Percentiles rank a stretch among this genome's conserved stretches.
Evolutionary conservation across 2,797 vertebrate genomes (phyloP).

Genomic region (Manis javanica): DNA sequence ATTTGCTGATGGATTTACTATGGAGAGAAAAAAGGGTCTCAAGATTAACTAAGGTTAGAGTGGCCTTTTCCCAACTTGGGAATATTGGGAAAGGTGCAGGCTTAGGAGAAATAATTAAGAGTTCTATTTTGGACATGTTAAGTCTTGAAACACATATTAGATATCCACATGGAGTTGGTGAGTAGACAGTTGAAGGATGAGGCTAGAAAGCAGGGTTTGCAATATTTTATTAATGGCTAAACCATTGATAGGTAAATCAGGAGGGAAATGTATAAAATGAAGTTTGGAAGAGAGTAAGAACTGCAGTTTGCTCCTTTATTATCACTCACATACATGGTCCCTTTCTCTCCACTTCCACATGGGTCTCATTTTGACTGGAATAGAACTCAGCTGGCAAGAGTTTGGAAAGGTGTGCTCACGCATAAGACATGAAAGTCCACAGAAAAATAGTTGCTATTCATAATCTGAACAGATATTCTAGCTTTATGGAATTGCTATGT

Average conservation of each 20-base stretch:
- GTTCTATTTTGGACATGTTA: background rate
- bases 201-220: background rate
- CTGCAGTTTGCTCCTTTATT: constrained; percentile 36
- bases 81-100: background rate
- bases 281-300: constrained; percentile 28
- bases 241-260: background rate
- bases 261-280: constrained; percentile 11
- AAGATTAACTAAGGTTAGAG: background rate
- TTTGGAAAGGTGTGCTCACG: background rate
- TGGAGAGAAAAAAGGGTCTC: background rate
- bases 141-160: background rate
- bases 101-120: background rate
- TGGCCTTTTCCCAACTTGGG: background rate
- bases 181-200: background rate
- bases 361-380: constrained; percentile 21
- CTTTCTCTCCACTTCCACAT: background rate
- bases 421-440: background rate
- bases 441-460: constrained; percentile 38
- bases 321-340: background rate
- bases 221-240: constrained; percentile 5
- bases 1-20: background rate
- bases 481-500: background rate
- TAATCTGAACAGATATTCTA: background rate
- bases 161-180: background rate
- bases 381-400: constrained; percentile 28